Base-by-base conservation (phyloP, 2,797 vertebrate species). In the Galagoides demidoff region DNA sequence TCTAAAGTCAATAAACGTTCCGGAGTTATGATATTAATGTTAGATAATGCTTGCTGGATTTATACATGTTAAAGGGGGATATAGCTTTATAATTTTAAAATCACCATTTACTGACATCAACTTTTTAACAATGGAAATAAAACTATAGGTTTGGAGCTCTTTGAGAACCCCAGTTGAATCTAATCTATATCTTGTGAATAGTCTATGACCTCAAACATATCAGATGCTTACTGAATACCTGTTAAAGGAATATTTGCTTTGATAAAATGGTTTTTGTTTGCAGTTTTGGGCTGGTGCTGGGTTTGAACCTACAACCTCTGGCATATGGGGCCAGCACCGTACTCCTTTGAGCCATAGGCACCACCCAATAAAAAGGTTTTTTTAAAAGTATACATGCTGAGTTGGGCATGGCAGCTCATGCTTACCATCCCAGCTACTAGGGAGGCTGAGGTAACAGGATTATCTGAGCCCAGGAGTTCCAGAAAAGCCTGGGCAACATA, bases 81-180 rank as follows among this genome's bases (percentile, higher is more conserved):
- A 52, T 11, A 63, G 34, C 89, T 93, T 82, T 74, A 68, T 45
- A 81, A 82, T 63, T 68, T 85, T 61, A 94, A 97, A 77, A 77
- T 45, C 86, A 77, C 22, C n/a, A 23, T 22, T 85, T 63, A 57
- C 9, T 45, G 66, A 87, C 31, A 52, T 57, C 85, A 27, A 86
- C 13, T 49, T 10, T 89, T 39, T 71, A 78, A 82, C 22, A 95
- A 73, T 64, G 22, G 25, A 85, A 57, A 68, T n/a, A 68, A 92
- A 94, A 92, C 37, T 76, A 4, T 82, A 37, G 43, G 68, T 78
- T 63, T 71, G 6, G 23, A 29, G 57, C 14, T 79, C 9, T 81
- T 52, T 66, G 74, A 63, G 43, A 34, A 61, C 27, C n/a, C n/a
- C 31, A 31, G 5, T 13, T 57, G 29, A 63, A 52, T 83, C 34